phyloP scores from a whole-genome alignment of 2,888 invertebrate genomes.

The Euproctis similis region DNA sequence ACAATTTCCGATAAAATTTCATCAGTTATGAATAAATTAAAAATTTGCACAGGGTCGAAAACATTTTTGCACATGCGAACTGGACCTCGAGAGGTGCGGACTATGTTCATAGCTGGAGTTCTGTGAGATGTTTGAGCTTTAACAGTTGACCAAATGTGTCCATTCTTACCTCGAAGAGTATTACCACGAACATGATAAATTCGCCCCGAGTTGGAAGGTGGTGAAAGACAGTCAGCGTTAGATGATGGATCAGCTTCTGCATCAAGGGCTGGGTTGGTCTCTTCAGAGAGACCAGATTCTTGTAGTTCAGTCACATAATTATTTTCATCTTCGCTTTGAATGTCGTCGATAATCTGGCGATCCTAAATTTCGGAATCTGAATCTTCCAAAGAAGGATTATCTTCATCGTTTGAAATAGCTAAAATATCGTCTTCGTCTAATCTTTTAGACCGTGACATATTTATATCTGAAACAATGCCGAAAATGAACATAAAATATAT shows the following conservation, averaged over 20 bases:
- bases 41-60: not conserved
- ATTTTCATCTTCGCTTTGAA: too few species aligned
- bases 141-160: not conserved
- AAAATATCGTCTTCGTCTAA: not conserved
- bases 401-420: not conserved
- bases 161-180: not conserved
- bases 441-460: not conserved
- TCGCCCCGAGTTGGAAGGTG: too few species aligned
- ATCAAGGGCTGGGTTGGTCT: too few species aligned
- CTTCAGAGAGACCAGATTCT: too few species aligned
- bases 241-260: too few species aligned
- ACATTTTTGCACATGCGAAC: not conserved
- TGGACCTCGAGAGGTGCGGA: not conserved
- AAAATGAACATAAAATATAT: not conserved
- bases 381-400: not conserved
- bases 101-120: not conserved
- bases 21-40: constrained; percentile 2
- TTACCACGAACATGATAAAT: too few species aligned
- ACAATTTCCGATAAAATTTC: constrained; percentile 3
- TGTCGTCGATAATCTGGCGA: too few species aligned
- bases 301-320: too few species aligned
- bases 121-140: not conserved
- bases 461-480: not conserved
- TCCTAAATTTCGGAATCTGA: not conserved
- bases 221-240: too few species aligned